Base-by-base conservation (phyloP, 1,140 invertebrate species). In the Nylanderia fulva region DNA sequence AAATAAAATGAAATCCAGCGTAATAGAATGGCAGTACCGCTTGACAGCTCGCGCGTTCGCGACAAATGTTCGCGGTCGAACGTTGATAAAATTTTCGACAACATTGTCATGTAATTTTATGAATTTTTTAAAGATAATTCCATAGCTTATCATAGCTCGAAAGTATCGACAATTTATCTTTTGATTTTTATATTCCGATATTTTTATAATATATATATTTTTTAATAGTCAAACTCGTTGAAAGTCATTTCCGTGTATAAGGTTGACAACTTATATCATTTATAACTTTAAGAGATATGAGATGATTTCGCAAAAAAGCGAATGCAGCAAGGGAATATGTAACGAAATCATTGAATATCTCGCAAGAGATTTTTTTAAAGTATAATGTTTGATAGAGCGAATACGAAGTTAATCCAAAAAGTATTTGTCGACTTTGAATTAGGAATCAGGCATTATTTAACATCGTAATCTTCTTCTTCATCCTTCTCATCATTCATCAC, bases 1-100 rank as follows among this genome's bases (percentile, higher is more conserved):
- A 93, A 92, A 93, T 92, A 88, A 91, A 94, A 91, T 86, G 83
- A 90, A 91, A 80, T 91, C 88, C 75, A 61, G 45, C 52, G 52
- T 88, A 82, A 88, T 58, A 36, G 61, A 88, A 69, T 42, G 75
- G 71, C 76, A 76, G 64, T 77, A 63, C 18, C 69, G 54, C 33
- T 39, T 56, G 64, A 54, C n/a, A 68, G 61, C 42, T 85, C 80
- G 61, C 61, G 72, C 63, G 45, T 45, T 54, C 72, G 80, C 52
- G 68, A 61, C 58, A 54, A n/a, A 56, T 52, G 42, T 54, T 72
- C 29, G 7, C 42, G 54, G 42, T 36, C 27, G 5, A 64, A 27
- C 33, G 54, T 45, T 85, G 56, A 33, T 45, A 24, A 56, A 63
- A 61, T 58, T 72, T 63, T 60, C 21, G 6, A 3, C 48, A 6